phyloP scores from a whole-genome alignment of 2,888 invertebrate species.

The Willowsia nigromaculata region DNA sequence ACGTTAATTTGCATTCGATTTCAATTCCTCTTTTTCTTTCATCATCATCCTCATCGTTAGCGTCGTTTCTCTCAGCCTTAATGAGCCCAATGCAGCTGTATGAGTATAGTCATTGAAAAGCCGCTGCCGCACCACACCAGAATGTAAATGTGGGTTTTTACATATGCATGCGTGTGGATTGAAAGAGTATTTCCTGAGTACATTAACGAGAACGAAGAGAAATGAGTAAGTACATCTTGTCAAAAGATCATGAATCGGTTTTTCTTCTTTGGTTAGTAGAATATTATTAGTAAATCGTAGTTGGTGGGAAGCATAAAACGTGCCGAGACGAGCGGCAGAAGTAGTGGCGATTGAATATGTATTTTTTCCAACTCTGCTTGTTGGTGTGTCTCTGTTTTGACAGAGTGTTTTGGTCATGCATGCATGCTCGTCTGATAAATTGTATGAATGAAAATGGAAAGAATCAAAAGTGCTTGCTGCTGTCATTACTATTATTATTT shows the following conservation, averaged over 20 bases:
- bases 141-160: neutral
- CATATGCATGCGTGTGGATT: neutral
- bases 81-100: slow-evolving; percentile 41
- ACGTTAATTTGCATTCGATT: slow-evolving; percentile 67
- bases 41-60: neutral
- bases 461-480: slow-evolving; percentile 48
- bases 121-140: neutral
- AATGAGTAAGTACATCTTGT: slow-evolving; percentile 59
- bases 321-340: neutral
- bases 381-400: slow-evolving; percentile 47
- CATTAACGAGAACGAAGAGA: slow-evolving; percentile 35
- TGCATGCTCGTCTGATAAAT: slow-evolving; percentile 54
- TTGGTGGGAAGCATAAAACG: no score
- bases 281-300: no score
- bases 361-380: neutral
- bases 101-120: neutral
- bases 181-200: neutral
- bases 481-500: slow-evolving; percentile 49
- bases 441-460: slow-evolving; percentile 56
- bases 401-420: slow-evolving; percentile 59
- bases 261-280: neutral
- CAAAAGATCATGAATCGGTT: slow-evolving; percentile 37
- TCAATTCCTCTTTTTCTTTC: slow-evolving; percentile 47
- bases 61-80: slow-evolving; percentile 24
- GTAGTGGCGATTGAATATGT: slow-evolving; percentile 20